Percentiles rank a stretch among this genome's conserved stretches.
Conservation (phyloP, 2,113 vertebrate species). For the Rutilus rutilus region DNA sequence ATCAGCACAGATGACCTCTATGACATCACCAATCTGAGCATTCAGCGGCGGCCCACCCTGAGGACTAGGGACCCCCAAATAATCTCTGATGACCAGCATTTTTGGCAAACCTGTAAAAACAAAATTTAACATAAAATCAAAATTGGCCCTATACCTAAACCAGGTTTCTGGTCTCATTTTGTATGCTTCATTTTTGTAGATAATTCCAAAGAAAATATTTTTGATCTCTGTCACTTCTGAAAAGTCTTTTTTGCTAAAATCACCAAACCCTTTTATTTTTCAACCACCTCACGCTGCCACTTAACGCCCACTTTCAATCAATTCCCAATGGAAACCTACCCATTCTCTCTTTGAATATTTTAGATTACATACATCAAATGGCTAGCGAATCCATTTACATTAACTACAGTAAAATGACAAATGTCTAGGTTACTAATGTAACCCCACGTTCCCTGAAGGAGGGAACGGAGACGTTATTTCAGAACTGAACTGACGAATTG, state of each 20-base stretch:
- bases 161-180: neutral
- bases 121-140: conserved; percentile 26
- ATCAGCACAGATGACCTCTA: conserved; percentile 88
- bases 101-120: conserved; percentile 84
- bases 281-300: neutral
- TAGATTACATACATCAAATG: neutral
- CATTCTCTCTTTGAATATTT: neutral
- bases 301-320: neutral
- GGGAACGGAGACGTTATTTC: too few relatives aligned
- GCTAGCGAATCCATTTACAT: neutral
- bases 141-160: neutral
- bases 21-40: conserved; percentile 85
- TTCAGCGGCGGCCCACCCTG: conserved; percentile 80
- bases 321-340: neutral
- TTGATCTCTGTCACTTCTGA: neutral
- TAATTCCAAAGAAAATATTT: neutral
- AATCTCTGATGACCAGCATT: conserved; percentile 90
- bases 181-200: neutral
- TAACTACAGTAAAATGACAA: neutral
- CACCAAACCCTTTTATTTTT: neutral
- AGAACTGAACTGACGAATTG: too few relatives aligned
- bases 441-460: too few relatives aligned
- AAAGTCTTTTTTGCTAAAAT: neutral
- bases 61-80: conserved; percentile 83
- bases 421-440: too few relatives aligned